Evolutionary conservation across 1,140 invertebrate genomes (phyloP), one percentile per base, ranked within the genome.

Genomic region (Augochlora pura): DNA sequence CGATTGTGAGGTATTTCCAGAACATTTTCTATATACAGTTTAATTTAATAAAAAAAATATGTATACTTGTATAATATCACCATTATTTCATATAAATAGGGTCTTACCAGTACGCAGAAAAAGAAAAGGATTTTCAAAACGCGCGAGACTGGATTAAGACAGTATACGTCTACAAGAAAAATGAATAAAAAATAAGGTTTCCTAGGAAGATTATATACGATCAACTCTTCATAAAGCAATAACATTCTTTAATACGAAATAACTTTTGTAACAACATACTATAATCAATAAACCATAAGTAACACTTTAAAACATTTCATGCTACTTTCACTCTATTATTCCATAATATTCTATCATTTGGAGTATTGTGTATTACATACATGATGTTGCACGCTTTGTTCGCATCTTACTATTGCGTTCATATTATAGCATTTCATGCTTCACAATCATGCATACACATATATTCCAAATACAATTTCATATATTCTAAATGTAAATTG

Each of bases 71-170:
- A 64, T 46, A 52, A 27, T 18, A 65, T 27, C 16, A 4, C 23
- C 64, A n/a, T 46, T 57, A 46, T 46, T 65, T 54, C 21, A 0
- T 23, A n/a, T 0, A 70, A 39, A 65, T 49, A 79, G 77, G 39
- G 46, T 21, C 8, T 9, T 10, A 54, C 25, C 9, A n/a, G 27
- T 16, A 32, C 10, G 1, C 12, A 25, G 0, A 21, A 54, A 16
- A 65, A 65, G 16, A 78, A 73, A 10, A 79, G 21, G 21, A 74
- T 79, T 38, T 79, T 79, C 49, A 79, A 79, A 65, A 65, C 71
- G 21, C 70, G 70, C n/a, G 18, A 1, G 7, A 38, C 39, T 21
- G 49, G 52, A 38, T 27, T 79, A 59, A 52, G 39, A 25, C 70
- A 74, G 59, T 79, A 74, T 21, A 25, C 38, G 38, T 38, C 16